Conservation (phyloP, 2,113 vertebrate genomes). For the Prochilodus magdalenae region DNA sequence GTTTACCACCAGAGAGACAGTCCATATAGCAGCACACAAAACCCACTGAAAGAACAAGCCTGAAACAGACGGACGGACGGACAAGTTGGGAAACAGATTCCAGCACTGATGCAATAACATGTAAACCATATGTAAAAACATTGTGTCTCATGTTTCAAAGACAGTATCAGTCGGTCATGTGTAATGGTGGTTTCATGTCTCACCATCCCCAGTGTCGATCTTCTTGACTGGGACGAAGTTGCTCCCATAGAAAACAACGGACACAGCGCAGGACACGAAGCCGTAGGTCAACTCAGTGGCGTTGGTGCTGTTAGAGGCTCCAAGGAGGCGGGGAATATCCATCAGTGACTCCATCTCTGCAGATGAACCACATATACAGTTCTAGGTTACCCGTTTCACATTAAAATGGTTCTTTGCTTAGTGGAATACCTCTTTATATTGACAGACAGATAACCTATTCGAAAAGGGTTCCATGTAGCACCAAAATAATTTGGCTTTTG, state of each 20-base stretch:
- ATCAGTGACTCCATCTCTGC: slow-evolving; percentile 24
- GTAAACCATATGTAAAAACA: too few species aligned
- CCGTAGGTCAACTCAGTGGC: slow-evolving; percentile 73
- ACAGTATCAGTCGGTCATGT: too few species aligned
- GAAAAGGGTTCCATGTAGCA: too few species aligned
- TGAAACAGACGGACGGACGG: slow-evolving; percentile 20
- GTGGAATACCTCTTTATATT: too few species aligned
- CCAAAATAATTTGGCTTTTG: too few species aligned
- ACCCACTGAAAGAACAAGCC: slow-evolving; percentile 88
- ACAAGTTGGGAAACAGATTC: too few species aligned
- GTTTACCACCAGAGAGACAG: slow-evolving; percentile 79
- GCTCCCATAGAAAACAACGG: slow-evolving; percentile 82
- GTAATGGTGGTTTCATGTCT: background rate
- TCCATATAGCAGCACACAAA: slow-evolving; percentile 84
- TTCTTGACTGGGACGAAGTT: slow-evolving; percentile 89
- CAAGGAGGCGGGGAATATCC: background rate
- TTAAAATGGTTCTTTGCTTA: too few species aligned
- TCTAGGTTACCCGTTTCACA: too few species aligned
- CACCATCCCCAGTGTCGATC: slow-evolving; percentile 86
- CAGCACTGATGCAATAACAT: too few species aligned
- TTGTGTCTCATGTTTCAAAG: too few species aligned
- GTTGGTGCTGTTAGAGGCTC: slow-evolving; percentile 57
- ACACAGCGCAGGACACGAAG: slow-evolving; percentile 75
- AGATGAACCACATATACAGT: too few species aligned
- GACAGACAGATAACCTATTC: too few species aligned